A percentile compares a stretch with the other conserved stretches of the same genome.
Conservation (phyloP, 1,140 invertebrate genomes). For the Zaprionus taronus region DNA sequence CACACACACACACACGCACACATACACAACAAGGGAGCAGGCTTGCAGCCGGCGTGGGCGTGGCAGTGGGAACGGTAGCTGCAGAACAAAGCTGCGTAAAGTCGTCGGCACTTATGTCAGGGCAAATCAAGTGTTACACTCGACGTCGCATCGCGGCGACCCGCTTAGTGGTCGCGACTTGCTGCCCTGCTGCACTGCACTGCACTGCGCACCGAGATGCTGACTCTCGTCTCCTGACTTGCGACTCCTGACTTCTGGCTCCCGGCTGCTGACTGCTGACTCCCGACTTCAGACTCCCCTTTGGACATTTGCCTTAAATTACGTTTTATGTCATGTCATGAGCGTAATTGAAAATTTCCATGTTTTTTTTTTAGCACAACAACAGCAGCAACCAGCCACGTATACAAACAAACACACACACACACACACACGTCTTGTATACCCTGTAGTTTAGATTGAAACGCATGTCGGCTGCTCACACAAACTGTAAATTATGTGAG, state of each 20-base stretch:
- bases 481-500: not conserved
- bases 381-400: not conserved
- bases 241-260: not conserved
- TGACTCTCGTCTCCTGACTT: not conserved
- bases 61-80: slow-evolving; percentile 42
- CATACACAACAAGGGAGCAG: not conserved
- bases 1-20: not conserved
- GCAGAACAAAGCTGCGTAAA: slow-evolving; percentile 46
- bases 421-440: slow-evolving; percentile 3
- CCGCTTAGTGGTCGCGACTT: not conserved
- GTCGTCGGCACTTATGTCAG: slow-evolving; percentile 74
- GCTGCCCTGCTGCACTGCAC: not conserved
- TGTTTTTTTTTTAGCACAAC: not conserved
- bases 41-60: not conserved
- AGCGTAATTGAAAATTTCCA: slow-evolving; percentile 75
- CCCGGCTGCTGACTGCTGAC: not conserved
- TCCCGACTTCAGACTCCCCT: slow-evolving; percentile 15
- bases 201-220: not conserved
- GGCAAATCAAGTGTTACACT: slow-evolving; percentile 75
- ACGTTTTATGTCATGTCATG: slow-evolving; percentile 80
- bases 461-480: not conserved
- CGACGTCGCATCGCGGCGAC: slow-evolving; percentile 1
- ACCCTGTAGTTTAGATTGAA: not conserved
- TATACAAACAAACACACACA: not conserved
- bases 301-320: slow-evolving; percentile 72